Conservation (phyloP, 2,888 invertebrate genomes). For the Macrosoma leucophasiata region DNA sequence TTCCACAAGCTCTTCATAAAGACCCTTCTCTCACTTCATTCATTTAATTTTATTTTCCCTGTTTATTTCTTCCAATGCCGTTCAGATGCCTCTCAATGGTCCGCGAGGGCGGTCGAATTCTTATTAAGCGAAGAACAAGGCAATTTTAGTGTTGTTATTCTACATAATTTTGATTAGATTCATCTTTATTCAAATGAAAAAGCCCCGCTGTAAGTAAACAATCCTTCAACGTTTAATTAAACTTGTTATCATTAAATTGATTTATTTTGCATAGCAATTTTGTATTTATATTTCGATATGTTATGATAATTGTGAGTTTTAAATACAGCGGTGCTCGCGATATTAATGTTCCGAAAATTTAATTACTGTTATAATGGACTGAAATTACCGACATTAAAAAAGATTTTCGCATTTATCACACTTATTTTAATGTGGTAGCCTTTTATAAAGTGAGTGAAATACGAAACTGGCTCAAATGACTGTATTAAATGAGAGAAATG, state of each 20-base stretch:
- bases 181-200: constrained; percentile 35
- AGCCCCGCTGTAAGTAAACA: constrained; percentile 18
- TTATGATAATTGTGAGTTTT: too few relatives aligned
- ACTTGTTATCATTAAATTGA: constrained; percentile 23
- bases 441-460: too few relatives aligned
- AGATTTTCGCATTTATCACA: too few relatives aligned
- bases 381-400: too few relatives aligned
- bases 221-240: constrained; percentile 26
- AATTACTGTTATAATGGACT: too few relatives aligned
- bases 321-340: too few relatives aligned
- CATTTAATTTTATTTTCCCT: constrained; percentile 30
- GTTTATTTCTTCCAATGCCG: constrained; percentile 31
- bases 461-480: too few relatives aligned
- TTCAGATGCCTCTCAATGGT: constrained; percentile 32
- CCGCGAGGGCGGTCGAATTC: constrained; percentile 34
- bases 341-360: too few relatives aligned
- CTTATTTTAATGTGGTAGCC: too few relatives aligned
- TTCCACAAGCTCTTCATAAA: constrained; percentile 9
- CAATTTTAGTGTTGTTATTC: constrained; percentile 34
- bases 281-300: too few relatives aligned
- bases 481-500: too few relatives aligned
- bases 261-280: too few relatives aligned
- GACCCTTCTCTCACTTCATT: constrained; percentile 21
- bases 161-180: constrained; percentile 45
- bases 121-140: constrained; percentile 34